Evolutionary conservation across 2,797 vertebrate genomes (phyloP).

Genomic region (Macropodus opercularis): DNA sequence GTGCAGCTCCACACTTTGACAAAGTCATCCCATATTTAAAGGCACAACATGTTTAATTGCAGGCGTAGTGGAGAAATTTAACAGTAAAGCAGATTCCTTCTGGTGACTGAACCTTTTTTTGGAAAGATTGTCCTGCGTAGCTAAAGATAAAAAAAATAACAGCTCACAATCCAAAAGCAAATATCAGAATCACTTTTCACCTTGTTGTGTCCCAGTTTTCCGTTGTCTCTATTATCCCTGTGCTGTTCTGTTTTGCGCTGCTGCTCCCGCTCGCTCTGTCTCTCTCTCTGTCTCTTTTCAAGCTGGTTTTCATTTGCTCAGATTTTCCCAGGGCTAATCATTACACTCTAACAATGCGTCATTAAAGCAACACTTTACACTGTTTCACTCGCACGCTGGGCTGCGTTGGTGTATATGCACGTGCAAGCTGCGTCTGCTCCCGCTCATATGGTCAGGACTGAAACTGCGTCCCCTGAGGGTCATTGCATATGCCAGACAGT

Average conservation of each 20-base stretch:
- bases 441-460: slow-evolving; percentile 44
- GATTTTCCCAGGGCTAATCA: slow-evolving; percentile 24
- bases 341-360: slow-evolving; percentile 11
- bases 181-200: background rate
- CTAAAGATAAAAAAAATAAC: no score
- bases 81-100: background rate
- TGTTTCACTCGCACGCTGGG: slow-evolving; percentile 11
- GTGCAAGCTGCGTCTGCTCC: slow-evolving; percentile 27
- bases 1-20: slow-evolving; percentile 6
- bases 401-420: slow-evolving; percentile 9
- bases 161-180: background rate
- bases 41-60: background rate
- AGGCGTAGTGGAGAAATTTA: background rate
- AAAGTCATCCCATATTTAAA: background rate
- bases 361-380: slow-evolving; percentile 31
- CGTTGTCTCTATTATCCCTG: slow-evolving; percentile 3
- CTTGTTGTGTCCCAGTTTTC: slow-evolving; percentile 1
- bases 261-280: no score
- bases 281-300: background rate
- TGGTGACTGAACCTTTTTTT: background rate
- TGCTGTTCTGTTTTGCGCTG: slow-evolving; percentile 5
- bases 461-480: slow-evolving; percentile 51
- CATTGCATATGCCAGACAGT: slow-evolving; percentile 47
- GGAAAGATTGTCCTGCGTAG: background rate
- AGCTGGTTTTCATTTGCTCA: background rate